Evolutionary conservation across 1,140 invertebrate species (phyloP).

Genomic region (Cyclina sinensis): DNA sequence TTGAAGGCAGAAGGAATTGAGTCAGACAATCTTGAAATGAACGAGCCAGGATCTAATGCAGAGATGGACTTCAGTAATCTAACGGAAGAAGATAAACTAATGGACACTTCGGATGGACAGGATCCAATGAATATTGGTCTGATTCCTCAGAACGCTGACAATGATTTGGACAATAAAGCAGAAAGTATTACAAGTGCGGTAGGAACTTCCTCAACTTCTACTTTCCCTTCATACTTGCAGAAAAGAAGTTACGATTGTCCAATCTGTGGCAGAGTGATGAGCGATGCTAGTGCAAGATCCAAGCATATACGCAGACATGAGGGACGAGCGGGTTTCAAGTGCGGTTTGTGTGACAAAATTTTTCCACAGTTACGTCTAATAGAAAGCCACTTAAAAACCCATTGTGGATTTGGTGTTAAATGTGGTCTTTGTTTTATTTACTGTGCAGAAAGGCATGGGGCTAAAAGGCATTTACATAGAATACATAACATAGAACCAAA

Average conservation of each 20-base stretch:
- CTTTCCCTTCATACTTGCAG: neutral
- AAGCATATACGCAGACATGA: slow-evolving; percentile 64
- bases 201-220: neutral
- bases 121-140: slow-evolving; percentile 20
- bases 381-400: slow-evolving; percentile 63
- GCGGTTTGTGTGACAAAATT: slow-evolving; percentile 58
- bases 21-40: slow-evolving; percentile 37
- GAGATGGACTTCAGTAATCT: slow-evolving; percentile 44
- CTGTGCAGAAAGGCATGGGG: slow-evolving; percentile 61
- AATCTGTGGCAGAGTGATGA: slow-evolving; percentile 58
- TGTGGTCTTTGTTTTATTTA: slow-evolving; percentile 63
- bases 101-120: slow-evolving; percentile 20
- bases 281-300: slow-evolving; percentile 64
- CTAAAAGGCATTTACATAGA: slow-evolving; percentile 62
- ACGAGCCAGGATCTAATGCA: slow-evolving; percentile 12
- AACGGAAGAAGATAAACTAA: slow-evolving; percentile 37
- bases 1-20: slow-evolving; percentile 21
- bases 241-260: slow-evolving; percentile 63
- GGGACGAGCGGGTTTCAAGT: slow-evolving; percentile 50
- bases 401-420: slow-evolving; percentile 58
- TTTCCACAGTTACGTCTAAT: slow-evolving; percentile 55
- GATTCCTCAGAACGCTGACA: slow-evolving; percentile 7
- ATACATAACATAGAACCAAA: slow-evolving; percentile 62
- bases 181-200: neutral
- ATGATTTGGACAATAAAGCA: neutral